Evolutionary conservation across 1,140 invertebrate species (phyloP).

Genomic region (Anoplolepis gracilipes): DNA sequence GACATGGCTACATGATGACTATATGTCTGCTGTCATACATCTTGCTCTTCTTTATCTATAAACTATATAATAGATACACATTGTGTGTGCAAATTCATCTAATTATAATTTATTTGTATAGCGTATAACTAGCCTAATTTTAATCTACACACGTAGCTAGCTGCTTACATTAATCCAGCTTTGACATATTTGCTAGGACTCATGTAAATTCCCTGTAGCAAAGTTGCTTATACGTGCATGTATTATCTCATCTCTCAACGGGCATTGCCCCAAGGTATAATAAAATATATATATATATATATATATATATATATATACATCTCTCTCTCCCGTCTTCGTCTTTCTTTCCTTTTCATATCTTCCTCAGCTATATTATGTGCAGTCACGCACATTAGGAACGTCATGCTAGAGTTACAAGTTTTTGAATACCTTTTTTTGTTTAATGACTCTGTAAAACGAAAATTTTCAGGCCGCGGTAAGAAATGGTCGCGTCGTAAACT

Average conservation of each 20-base stretch:
- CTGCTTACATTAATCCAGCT: slow-evolving; percentile 46
- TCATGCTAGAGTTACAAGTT: slow-evolving; percentile 12
- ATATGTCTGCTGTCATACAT: neutral
- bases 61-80: neutral
- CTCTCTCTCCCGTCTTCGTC: neutral
- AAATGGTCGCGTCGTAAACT: slow-evolving; percentile 20
- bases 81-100: neutral
- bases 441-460: slow-evolving; percentile 30
- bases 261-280: slow-evolving; percentile 37
- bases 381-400: neutral
- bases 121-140: slow-evolving; percentile 29
- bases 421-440: slow-evolving; percentile 13
- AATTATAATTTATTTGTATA: slow-evolving; percentile 7
- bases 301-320: neutral
- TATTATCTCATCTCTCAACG: slow-evolving; percentile 29
- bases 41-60: neutral
- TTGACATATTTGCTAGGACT: slow-evolving; percentile 37
- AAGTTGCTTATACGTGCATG: slow-evolving; percentile 37
- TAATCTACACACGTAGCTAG: slow-evolving; percentile 11
- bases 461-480: slow-evolving; percentile 28
- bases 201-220: slow-evolving; percentile 41
- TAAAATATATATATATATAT: no score
- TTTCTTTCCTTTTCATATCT: neutral
- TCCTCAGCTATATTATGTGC: neutral
- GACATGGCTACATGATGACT: neutral